Conservation (phyloP, 2,888 invertebrate species). For the Dicycla oo region DNA sequence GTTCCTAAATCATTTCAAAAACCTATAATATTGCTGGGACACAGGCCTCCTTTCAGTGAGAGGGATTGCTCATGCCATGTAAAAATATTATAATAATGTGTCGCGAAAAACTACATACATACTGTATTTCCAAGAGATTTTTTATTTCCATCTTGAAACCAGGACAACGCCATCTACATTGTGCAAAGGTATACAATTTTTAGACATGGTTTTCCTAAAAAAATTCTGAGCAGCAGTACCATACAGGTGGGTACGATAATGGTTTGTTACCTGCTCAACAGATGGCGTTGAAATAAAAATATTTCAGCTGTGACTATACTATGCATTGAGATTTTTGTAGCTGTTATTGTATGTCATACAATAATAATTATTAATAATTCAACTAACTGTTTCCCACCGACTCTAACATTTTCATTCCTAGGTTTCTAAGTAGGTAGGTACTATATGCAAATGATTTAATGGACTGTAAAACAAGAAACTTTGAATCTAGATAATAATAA, state of each 20-base stretch:
- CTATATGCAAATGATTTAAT: too few relatives aligned
- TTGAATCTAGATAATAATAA: too few relatives aligned
- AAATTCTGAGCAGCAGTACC: neutral
- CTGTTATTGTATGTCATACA: neutral
- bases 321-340: neutral
- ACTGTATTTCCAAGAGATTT: neutral
- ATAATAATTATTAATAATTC: neutral
- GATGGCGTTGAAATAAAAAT: constrained; percentile 31
- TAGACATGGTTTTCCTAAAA: neutral
- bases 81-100: neutral
- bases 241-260: neutral
- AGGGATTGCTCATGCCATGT: neutral
- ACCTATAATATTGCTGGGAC: neutral
- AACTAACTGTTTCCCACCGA: too few relatives aligned
- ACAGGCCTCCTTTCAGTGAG: neutral
- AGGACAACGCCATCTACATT: constrained; percentile 33
- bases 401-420: too few relatives aligned
- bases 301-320: neutral
- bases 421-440: too few relatives aligned
- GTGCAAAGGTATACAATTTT: neutral
- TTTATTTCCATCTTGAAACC: neutral
- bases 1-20: too few relatives aligned
- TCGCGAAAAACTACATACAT: neutral
- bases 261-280: neutral
- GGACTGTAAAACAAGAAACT: too few relatives aligned